Conservation (phyloP, 1,140 invertebrate species). For the Aphidius gifuensis region DNA sequence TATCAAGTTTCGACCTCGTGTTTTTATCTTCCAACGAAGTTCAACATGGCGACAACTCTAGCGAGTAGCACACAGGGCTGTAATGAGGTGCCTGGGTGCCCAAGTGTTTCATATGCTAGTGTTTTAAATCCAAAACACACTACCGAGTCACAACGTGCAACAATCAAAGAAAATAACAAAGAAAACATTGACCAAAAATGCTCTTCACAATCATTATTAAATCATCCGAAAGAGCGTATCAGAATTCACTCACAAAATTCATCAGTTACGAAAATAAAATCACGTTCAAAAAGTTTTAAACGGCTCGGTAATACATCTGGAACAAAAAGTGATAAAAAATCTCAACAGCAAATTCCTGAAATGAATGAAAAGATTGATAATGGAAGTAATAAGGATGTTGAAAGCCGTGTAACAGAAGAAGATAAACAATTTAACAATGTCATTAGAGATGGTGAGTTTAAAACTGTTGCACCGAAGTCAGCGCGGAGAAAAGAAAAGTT, state of each 20-base stretch:
- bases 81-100: conserved; percentile 36
- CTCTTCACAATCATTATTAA: conserved; percentile 7
- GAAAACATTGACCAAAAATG: conserved; percentile 49
- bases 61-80: conserved; percentile 36
- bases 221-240: conserved; percentile 16
- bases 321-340: background rate
- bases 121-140: conserved; percentile 51
- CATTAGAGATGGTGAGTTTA: conserved; percentile 47
- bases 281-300: conserved; percentile 21
- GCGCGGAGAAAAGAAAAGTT: conserved; percentile 49
- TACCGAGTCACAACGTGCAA: conserved; percentile 17
- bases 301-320: conserved; percentile 12
- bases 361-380: background rate
- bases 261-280: background rate
- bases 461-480: conserved; percentile 51
- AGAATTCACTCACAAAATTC: conserved; percentile 32
- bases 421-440: conserved; percentile 35
- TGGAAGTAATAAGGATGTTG: background rate
- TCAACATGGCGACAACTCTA: conserved; percentile 49
- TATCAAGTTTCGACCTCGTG: background rate
- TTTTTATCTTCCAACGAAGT: conserved; percentile 4
- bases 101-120: conserved; percentile 55
- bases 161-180: conserved; percentile 51
- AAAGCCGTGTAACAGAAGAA: conserved; percentile 13
- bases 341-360: background rate